Evolutionary conservation across 2,888 invertebrate genomes (phyloP), one percentile per base, ranked within the genome.

Genomic region (Falcaria lacertinaria): DNA sequence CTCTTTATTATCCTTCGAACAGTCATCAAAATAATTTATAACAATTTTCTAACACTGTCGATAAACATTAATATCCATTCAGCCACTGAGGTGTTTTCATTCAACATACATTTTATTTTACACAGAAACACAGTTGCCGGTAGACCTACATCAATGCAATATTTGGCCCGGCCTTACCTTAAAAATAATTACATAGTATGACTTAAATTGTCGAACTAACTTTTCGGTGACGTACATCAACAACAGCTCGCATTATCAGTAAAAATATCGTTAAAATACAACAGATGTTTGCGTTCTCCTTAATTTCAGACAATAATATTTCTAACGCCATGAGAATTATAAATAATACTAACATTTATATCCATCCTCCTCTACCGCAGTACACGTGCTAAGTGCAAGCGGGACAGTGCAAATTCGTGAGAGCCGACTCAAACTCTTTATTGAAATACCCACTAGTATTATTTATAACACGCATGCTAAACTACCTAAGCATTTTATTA

Each of bases 21-120:
- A 90, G 89, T 90, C 90, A 90, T 90, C 89, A 90, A 90, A 90
- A 90, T 90, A 90, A 90, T 90, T 90, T 90, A 90, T 89, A 90
- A 90, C 90, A 89, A 90, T 88, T 90, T 89, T 89, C 89, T 88
- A 88, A 89, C 88, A 89, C 88, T 89, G 89, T 85, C 81, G 84
- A 84, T 86, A 79, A 87, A 87, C 86, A 89, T 87, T 79, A 80
- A 84, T 83, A 79, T 75, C 75, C 85, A 87, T 80, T 84, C 87
- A 85, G 78, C 82, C 88, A 86, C 84, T 82, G 85, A 87, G 86
- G 85, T 87, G 86, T 80, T 84, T 57, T 43, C 69, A 73, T 72
- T 69, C 79, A 76, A 60, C 73, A 75, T 71, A 80, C 79, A 77
- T 66, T 77, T 70, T 60, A 56, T 61, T 73, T 70, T 77, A 83